Evolutionary conservation across 2,113 vertebrate species (phyloP), one percentile per base, ranked within the genome.

Genomic region (Gadus chalcogrammus): DNA sequence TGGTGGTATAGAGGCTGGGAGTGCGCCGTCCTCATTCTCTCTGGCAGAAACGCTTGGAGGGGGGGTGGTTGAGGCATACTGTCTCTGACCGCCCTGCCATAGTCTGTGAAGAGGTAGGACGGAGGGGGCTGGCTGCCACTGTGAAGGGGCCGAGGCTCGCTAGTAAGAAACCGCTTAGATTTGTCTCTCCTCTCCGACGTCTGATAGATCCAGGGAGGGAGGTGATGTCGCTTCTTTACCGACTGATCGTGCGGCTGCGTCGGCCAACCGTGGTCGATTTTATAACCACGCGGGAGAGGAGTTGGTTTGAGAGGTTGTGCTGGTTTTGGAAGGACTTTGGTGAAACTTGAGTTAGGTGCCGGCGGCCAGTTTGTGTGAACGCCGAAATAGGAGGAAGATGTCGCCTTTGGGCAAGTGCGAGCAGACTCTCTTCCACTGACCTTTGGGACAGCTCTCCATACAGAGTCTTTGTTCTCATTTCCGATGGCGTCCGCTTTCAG

Each of bases 311-410:
- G 67, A 2, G 81, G 82, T 63, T 84, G 90, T 13, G 67, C 62
- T 0, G 85, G 67, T 74, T 88, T 91, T 11, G 90, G 91, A 60
- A 81, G 12, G 28, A 92, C 89, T 82, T 88, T 90, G 60, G 82
- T 87, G 72, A 93, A 93, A 78, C 90, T 88, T 5, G 92, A 92
- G 71, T 67, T 65, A 55, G 84, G 65, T 16, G 78, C 71, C 22
- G 88, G 82, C 24, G 67, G 64, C 83, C 84, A 90, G 72, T 68
- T 77, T 20, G 79, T 38, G 53, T 78, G 87, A 8, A 73, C 22
- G 3, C 63, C 3, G 55, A 67, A 76, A 58, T 69, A 35, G 27
- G 79, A 24, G 2, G 72, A 0, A 6, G 56, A 64, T 7, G 60
- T 53, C 27, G 17, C 55, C 27, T 68, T 68, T 59, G 82, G 69